Percentiles rank a stretch among this genome's conserved stretches.
Conservation (phyloP, 1,140 invertebrate species). For the Saccostrea cuccullata region DNA sequence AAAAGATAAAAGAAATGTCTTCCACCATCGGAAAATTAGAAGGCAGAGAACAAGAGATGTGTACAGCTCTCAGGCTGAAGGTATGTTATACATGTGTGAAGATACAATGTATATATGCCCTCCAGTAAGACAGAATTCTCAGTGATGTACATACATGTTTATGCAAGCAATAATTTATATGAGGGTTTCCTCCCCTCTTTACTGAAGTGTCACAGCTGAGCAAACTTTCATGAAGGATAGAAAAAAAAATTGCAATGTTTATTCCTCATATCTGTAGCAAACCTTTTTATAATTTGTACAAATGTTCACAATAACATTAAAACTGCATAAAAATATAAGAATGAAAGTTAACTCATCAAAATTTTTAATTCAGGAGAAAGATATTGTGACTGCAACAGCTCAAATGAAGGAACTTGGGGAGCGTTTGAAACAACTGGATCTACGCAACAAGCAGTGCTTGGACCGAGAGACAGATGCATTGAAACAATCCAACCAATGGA, state of each 20-base stretch:
- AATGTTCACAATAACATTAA: not conserved
- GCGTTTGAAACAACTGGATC: slow-evolving; percentile 65
- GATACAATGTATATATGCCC: not conserved
- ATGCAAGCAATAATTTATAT: too few species aligned
- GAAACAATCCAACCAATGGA: slow-evolving; percentile 64
- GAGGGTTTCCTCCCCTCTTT: too few species aligned
- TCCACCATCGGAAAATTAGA: slow-evolving; percentile 62
- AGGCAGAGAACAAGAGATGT: slow-evolving; percentile 66
- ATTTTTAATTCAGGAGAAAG: slow-evolving; percentile 62
- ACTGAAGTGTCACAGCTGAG: too few species aligned
- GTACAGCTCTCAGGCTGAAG: slow-evolving; percentile 66
- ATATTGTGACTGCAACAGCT: slow-evolving; percentile 62
- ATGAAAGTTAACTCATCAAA: not conserved
- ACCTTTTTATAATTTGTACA: too few species aligned
- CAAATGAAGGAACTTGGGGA: slow-evolving; percentile 67
- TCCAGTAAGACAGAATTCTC: too few species aligned
- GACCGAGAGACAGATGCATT: slow-evolving; percentile 59
- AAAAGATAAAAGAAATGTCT: slow-evolving; percentile 56
- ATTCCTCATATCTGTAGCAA: too few species aligned
- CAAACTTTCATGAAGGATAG: too few species aligned
- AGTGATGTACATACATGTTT: too few species aligned
- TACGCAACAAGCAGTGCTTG: slow-evolving; percentile 61
- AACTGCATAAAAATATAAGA: not conserved
- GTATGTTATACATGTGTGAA: slow-evolving; percentile 47
- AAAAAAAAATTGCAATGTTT: too few species aligned